Evolutionary conservation across 2,797 vertebrate genomes (phyloP).

Genomic region (Xiphorhynchus erythropygius): DNA sequence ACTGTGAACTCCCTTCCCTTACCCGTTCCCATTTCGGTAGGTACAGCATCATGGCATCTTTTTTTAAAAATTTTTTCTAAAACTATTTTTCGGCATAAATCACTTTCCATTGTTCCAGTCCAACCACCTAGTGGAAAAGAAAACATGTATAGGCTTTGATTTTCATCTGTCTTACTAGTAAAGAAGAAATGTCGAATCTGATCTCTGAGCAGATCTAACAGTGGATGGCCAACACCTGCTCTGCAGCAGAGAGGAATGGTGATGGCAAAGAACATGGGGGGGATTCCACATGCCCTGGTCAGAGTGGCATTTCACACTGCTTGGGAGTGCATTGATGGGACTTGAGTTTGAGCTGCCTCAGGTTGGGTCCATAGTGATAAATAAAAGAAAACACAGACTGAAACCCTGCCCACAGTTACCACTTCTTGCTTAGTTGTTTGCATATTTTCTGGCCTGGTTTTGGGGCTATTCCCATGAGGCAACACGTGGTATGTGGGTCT

Average conservation of each 20-base stretch:
- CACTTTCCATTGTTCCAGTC: neutral
- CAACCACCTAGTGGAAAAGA: neutral
- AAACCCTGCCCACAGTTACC: neutral
- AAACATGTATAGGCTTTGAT: neutral
- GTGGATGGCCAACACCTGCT: neutral
- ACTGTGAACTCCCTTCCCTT: neutral
- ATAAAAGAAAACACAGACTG: neutral
- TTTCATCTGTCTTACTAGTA: neutral
- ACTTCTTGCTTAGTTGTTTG: neutral
- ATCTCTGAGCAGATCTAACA: neutral
- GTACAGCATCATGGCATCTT: accelerated
- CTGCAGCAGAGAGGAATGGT: neutral
- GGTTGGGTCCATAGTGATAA: neutral
- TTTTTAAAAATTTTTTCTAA: neutral
- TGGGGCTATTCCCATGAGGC: accelerated
- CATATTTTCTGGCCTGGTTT: neutral
- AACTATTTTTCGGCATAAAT: neutral
- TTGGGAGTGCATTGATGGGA: neutral
- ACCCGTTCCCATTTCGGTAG: neutral
- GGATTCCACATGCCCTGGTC: neutral
- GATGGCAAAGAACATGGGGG: neutral
- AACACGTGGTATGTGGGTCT: accelerated
- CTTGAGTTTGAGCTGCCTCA: neutral
- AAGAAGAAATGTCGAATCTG: neutral
- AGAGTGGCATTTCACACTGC: neutral